Base-by-base conservation (phyloP, 2,113 vertebrate genomes). In the Fulmarus glacialis region DNA sequence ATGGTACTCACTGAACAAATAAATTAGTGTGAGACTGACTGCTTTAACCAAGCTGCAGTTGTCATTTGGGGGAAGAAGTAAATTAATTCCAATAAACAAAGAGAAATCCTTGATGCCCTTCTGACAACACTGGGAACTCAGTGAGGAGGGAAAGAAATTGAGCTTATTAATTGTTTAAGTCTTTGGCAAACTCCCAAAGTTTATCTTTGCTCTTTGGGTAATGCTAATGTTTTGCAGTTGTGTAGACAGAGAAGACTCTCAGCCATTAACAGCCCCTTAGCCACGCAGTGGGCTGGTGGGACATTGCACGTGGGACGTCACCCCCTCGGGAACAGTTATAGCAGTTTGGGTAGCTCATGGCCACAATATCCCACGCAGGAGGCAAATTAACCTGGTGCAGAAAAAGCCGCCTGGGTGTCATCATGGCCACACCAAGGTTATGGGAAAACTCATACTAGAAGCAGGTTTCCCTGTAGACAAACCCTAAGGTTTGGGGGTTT, bases 21-120 rank as follows among this genome's bases (percentile, higher is more conserved):
- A 97, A 96, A 97, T 98, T 95, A 97, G 58, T 74, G 89, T 60
- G 58, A 92, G 91, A 77, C 50, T 90, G 80, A 79, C 89, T 81
- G 93, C 74, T 89, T 93, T 96, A 96, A 88, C 78, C 73, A 91
- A 91, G 79, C 68, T 64, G 70, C 62, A 80, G 82, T n/a, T 92
- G 91, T 81, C 91, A 47, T 80, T 36, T 89, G 92, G 89, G 94
- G 82, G 80, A 97, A 97, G 84, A 89, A 93, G 79, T 75, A 91
- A 96, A 98, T 98, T 97, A 96, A 96, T 78, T 92, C 74, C 66
- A 85, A 62, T 92, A 96, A 98, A 96, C 89, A 94, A 74, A 96
- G 86, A 95, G 23, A 80, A 95, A 78, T 74, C 60, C 52, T 85
- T 87, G 80, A 90, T 91, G 68, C 42, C 70, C 60, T 85, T 86